Conservation (phyloP, 2,113 vertebrate genomes). For the Plecotus auritus region DNA sequence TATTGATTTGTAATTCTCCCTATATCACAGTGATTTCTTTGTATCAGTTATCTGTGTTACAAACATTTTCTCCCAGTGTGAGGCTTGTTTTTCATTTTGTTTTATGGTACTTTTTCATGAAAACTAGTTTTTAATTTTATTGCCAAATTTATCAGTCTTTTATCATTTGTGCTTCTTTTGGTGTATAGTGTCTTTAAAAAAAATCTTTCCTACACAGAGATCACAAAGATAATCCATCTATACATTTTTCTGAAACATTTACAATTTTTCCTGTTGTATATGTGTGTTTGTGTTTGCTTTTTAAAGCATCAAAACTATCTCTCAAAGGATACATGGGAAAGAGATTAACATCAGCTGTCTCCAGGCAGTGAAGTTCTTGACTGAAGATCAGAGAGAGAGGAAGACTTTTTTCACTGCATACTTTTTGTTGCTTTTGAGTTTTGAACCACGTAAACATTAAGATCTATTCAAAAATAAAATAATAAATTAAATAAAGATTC, state of each 20-base stretch:
- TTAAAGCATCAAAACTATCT: neutral
- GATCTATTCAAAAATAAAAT: neutral
- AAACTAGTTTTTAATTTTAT: conserved; percentile 4
- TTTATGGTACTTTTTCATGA: neutral
- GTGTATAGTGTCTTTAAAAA: neutral
- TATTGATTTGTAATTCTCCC: neutral
- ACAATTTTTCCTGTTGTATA: neutral
- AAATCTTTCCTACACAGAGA: neutral
- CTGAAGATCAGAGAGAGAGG: neutral
- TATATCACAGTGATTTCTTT: neutral
- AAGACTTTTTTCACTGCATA: neutral
- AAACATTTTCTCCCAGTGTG: neutral
- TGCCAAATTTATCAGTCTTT: neutral
- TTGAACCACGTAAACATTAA: neutral
- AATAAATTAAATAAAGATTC: neutral
- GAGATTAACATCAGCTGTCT: neutral
- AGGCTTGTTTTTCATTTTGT: neutral
- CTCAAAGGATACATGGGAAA: neutral
- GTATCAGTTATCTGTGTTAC: neutral
- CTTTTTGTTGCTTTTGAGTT: neutral
- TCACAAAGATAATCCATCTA: neutral
- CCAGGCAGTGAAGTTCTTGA: neutral
- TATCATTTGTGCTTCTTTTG: neutral
- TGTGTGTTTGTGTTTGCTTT: neutral
- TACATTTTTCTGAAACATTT: neutral